Conservation (phyloP, 2,113 vertebrate genomes). For the Girardinichthys multiradiatus region DNA sequence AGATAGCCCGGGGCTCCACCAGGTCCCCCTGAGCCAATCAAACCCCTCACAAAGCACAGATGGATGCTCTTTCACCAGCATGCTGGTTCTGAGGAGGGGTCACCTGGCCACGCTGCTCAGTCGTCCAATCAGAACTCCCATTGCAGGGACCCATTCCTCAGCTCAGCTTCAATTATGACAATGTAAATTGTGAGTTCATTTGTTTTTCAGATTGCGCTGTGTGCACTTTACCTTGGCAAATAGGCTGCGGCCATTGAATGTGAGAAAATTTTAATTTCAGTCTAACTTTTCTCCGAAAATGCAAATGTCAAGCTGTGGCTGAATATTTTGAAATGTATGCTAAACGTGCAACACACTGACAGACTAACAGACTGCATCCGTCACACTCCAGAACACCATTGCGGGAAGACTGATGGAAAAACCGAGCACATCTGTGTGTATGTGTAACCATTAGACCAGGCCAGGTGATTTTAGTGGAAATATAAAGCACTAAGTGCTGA, state of each 20-base stretch:
- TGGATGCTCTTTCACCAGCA: conserved; percentile 83
- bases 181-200: conserved; percentile 23
- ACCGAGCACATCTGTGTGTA: conserved; percentile 21
- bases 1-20: conserved; percentile 82
- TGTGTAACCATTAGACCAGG: conserved; percentile 70
- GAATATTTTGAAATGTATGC: conserved; percentile 26
- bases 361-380: conserved; percentile 37
- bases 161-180: conserved; percentile 51
- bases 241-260: neutral
- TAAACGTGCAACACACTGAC: conserved; percentile 57
- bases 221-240: neutral
- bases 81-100: conserved; percentile 69
- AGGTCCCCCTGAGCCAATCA: conserved; percentile 84
- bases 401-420: conserved; percentile 58
- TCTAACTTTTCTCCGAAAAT: conserved; percentile 4
- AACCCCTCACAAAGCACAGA: conserved; percentile 82
- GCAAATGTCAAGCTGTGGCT: neutral
- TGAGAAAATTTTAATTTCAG: neutral
- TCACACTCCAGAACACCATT: conserved; percentile 59
- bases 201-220: neutral
- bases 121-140: conserved; percentile 68
- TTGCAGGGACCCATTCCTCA: conserved; percentile 61
- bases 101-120: conserved; percentile 54
- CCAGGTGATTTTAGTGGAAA: conserved; percentile 82
- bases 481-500: conserved; percentile 78